These are phyloP conservation scores for Centruroides vittatus DNA, from an alignment of 1,140 invertebrate genomes.

Conservation along the genomic window DNA sequence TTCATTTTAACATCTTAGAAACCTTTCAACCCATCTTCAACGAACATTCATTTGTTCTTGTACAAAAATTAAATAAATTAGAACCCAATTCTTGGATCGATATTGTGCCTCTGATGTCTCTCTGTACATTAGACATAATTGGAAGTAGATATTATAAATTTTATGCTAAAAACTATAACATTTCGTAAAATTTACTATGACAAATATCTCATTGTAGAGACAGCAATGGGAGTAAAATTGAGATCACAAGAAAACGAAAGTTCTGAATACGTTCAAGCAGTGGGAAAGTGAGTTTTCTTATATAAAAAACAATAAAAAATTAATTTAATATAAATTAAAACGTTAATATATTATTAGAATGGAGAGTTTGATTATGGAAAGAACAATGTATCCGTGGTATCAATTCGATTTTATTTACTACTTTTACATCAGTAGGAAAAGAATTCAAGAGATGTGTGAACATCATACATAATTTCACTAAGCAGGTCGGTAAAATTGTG, in stretches of 20 bases:
- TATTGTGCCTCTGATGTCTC: constrained; percentile 1
- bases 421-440: constrained; percentile 13
- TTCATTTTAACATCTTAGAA: constrained; percentile 39
- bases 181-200: background rate
- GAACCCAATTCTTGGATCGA: constrained; percentile 16
- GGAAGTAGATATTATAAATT: constrained; percentile 2
- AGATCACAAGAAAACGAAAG: constrained; percentile 48
- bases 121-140: constrained; percentile 11
- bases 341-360: too few relatives aligned
- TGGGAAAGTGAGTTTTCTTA: background rate
- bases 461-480: constrained; percentile 70
- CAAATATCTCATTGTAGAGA: constrained; percentile 54
- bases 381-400: constrained; percentile 15
- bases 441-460: constrained; percentile 39
- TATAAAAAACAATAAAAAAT: too few relatives aligned
- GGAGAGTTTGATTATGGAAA: background rate
- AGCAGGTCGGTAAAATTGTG: constrained; percentile 15
- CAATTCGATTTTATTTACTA: constrained; percentile 19
- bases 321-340: too few relatives aligned
- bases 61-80: constrained; percentile 20
- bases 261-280: constrained; percentile 58
- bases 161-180: background rate
- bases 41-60: constrained; percentile 31
- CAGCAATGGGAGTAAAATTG: constrained; percentile 61
- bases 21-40: constrained; percentile 38